phyloP scores from a whole-genome alignment of 2,797 vertebrate species.

The Sebastes flavidus region DNA sequence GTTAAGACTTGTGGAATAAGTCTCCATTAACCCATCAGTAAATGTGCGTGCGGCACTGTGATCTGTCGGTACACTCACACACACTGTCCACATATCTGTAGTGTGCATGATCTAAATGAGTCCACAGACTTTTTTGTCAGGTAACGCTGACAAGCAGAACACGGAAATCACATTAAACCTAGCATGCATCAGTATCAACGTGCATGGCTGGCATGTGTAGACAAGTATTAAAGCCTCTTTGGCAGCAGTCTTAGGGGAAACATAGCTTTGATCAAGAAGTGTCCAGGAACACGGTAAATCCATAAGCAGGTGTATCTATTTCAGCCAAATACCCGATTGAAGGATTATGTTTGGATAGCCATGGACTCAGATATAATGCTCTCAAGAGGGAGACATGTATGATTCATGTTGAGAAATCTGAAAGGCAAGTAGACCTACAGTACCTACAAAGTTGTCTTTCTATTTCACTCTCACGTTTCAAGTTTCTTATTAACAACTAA shows the following conservation, averaged over 20 bases:
- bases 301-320: conserved; percentile 30
- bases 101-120: conserved; percentile 51
- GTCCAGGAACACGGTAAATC: conserved; percentile 30
- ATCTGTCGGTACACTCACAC: not conserved
- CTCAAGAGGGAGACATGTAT: not conserved
- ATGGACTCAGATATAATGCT: not conserved
- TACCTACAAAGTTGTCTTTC: not conserved
- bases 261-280: conserved; percentile 48
- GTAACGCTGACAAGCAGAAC: conserved; percentile 64
- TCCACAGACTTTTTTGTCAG: conserved; percentile 35
- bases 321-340: conserved; percentile 12
- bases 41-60: not conserved
- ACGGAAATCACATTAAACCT: conserved; percentile 69
- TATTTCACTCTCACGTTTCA: not conserved
- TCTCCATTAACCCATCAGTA: conserved; percentile 7
- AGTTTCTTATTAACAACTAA: too few species aligned
- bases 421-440: not conserved
- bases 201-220: conserved; percentile 27
- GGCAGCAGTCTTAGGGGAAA: conserved; percentile 3
- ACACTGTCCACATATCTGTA: conserved; percentile 14
- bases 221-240: conserved; percentile 30
- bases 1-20: not conserved
- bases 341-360: not conserved
- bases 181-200: conserved; percentile 39
- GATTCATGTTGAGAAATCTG: conserved; percentile 13